These are phyloP conservation scores for Troides oblongomaculatus DNA, from an alignment of 2,888 invertebrate genomes.

Conservation along the genomic window DNA sequence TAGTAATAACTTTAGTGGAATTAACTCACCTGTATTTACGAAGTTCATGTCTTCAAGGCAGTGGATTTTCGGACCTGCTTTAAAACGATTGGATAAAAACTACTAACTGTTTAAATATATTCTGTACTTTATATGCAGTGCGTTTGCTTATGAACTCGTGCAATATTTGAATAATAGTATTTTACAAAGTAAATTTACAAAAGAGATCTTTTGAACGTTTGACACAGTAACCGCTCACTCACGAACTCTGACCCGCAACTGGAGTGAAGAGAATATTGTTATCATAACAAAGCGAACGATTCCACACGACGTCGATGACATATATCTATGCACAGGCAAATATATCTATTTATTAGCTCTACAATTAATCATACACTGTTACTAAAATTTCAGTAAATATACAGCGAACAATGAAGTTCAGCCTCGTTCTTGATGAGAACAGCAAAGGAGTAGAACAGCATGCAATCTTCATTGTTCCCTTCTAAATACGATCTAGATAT, in stretches of 20 bases:
- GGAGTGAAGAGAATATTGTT: slow-evolving; percentile 1
- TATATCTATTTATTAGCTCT: not conserved
- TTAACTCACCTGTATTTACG: not conserved
- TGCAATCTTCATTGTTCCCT: too few relatives aligned
- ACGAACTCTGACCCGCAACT: slow-evolving; percentile 4
- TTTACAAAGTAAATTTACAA: not conserved
- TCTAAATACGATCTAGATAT: too few relatives aligned
- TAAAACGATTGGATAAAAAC: not conserved
- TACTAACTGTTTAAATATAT: not conserved
- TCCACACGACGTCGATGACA: not conserved
- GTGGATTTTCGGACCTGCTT: not conserved
- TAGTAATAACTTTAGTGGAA: too few relatives aligned
- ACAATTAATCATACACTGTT: too few relatives aligned
- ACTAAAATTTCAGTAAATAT: too few relatives aligned
- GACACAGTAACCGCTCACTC: not conserved
- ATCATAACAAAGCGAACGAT: slow-evolving; percentile 4
- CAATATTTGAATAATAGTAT: not conserved
- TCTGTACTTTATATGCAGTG: not conserved
- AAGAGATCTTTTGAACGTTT: slow-evolving; percentile 1
- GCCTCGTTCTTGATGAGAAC: too few relatives aligned
- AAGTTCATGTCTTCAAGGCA: not conserved
- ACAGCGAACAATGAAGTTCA: too few relatives aligned
- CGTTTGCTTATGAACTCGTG: not conserved
- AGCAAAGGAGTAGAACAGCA: too few relatives aligned
- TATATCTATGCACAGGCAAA: not conserved